Base-by-base conservation (phyloP, 2,797 vertebrate genomes). In the Esox lucius region DNA sequence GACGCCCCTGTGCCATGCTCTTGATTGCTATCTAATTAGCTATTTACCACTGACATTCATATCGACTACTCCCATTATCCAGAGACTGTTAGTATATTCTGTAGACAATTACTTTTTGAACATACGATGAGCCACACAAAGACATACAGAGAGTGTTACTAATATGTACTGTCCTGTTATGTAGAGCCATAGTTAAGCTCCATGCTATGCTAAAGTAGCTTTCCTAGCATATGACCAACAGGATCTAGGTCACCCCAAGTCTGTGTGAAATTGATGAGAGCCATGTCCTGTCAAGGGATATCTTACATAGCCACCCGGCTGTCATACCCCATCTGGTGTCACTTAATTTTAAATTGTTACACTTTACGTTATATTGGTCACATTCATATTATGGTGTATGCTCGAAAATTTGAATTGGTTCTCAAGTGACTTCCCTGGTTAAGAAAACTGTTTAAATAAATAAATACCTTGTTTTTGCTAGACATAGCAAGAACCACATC, bases 231-330 rank as follows among this genome's bases (percentile, higher is more conserved):
- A 76, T 66, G 28, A 71, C 78, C 69, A 72, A 69, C 75, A 86
- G 83, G 77, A 76, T 89, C 84, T 84, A 61, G 80, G 80, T 83
- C 78, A 84, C 80, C 84, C 78, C 84, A 46, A 46, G 42, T 46
- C 42, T 46, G 42, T 46, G 42, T 46, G 42, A 46, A 46, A 46
- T 11, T 46, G 42, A 11, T 13, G 42, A 77, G 67, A 65, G 51
- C 74, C 49, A 66, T 73, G 33, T 73, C 48, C 70, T 61, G 70
- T 79, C 35, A 39, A 8, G 35, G 35, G 35, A 39, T 39, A 39
- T 39, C 35, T 39, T 39, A 39, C 35, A 3, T 39, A 3, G 7
- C 35, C 5, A 35, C 35, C 35, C 35, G 4, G 42, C 42, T 46
- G 9, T 46, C 42, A 46, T 46, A 13, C 42, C 42, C 35, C 6